A percentile compares a stretch with the other conserved stretches of the same genome.
Conservation (phyloP, 2,888 invertebrate species). For the Ceriagrion tenellum region DNA sequence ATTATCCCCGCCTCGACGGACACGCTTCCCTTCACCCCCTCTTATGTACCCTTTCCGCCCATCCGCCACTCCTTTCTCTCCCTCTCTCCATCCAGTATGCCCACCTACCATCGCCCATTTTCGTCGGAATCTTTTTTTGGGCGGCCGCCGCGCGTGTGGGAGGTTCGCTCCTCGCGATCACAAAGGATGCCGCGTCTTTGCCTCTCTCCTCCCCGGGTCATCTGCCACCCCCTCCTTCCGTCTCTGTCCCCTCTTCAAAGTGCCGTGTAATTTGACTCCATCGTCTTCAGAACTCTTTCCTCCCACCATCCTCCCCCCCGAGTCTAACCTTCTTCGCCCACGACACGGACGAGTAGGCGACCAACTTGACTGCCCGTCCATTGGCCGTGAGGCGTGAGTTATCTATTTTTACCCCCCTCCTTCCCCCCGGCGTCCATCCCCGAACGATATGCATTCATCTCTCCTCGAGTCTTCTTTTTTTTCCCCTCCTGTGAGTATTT, state of each 20-base stretch:
- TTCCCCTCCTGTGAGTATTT: not conserved
- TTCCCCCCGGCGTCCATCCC: not conserved
- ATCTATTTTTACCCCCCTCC: not conserved
- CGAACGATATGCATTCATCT: not conserved
- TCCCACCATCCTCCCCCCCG: not conserved
- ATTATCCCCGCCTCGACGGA: conserved; percentile 38
- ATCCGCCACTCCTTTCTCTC: not conserved
- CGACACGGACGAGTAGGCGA: not conserved
- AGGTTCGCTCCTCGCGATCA: not conserved
- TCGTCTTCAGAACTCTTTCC: not conserved
- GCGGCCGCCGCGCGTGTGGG: not conserved
- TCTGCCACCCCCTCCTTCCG: too few species aligned
- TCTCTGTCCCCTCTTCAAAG: not conserved
- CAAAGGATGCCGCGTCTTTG: not conserved
- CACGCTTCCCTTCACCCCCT: not conserved
- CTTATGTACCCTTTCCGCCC: not conserved
- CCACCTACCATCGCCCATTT: not conserved
- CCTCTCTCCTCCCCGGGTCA: not conserved
- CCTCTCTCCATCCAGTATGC: not conserved
- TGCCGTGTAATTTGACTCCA: conserved; percentile 26
- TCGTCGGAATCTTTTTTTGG: not conserved
- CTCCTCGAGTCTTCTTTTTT: not conserved
- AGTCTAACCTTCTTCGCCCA: not conserved
- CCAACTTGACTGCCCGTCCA: not conserved
- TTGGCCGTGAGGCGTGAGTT: not conserved